Evolutionary conservation across 2,797 vertebrate genomes (phyloP).

Genomic region (Odontamblyopus lacepedii): DNA sequence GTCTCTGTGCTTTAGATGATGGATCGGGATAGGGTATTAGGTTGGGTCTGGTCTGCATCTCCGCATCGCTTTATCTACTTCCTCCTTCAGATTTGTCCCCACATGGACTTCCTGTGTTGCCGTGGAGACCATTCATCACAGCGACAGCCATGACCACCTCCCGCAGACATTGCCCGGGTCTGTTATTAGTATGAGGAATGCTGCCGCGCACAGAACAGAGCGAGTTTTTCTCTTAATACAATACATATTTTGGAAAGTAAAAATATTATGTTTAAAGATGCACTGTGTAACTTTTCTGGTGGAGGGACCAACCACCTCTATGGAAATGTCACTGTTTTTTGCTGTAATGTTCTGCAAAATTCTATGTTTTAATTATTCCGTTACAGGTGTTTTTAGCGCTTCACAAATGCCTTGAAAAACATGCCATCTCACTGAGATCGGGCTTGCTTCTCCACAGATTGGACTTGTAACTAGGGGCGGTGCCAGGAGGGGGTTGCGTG

Average conservation of each 20-base stretch:
- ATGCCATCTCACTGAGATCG: too few relatives aligned
- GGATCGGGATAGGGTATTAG: conserved; percentile 54
- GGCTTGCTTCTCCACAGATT: too few relatives aligned
- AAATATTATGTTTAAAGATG: background rate
- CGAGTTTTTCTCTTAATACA: background rate
- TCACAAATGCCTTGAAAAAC: too few relatives aligned
- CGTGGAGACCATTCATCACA: conserved; percentile 74
- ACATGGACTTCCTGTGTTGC: conserved; percentile 76
- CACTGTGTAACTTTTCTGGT: background rate
- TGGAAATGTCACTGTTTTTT: background rate
- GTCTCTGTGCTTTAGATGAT: conserved; percentile 51
- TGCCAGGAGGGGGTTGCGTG: too few relatives aligned
- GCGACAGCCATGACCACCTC: conserved; percentile 68
- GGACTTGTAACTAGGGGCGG: too few relatives aligned
- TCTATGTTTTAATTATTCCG: background rate
- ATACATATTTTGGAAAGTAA: background rate
- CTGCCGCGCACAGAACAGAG: conserved; percentile 20
- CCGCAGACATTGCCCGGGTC: conserved; percentile 63
- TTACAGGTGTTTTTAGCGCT: background rate
- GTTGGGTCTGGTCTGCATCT: conserved; percentile 28
- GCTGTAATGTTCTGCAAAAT: background rate
- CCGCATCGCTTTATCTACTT: conserved; percentile 67
- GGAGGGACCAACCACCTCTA: background rate
- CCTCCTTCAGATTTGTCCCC: conserved; percentile 65
- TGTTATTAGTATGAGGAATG: conserved; percentile 57